Evolutionary conservation across 1,140 invertebrate species (phyloP), one percentile per base, ranked within the genome.

Genomic region (Drosophila biarmipes): DNA sequence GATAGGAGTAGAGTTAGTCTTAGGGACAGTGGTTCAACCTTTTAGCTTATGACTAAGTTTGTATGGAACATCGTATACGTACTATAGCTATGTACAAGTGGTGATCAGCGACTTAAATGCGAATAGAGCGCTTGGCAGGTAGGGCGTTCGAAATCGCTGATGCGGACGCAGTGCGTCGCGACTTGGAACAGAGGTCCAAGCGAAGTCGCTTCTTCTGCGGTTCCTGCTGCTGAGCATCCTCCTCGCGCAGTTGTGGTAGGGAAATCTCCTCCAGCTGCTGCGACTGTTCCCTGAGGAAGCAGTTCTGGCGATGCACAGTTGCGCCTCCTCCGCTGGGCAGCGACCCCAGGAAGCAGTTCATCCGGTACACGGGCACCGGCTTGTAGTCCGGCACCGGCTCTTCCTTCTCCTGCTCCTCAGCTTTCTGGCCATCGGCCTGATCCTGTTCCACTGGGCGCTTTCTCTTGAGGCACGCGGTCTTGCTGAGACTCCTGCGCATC

Each of bases 281-380:
- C 4, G 15, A 53, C 12, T 40, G 58, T 14, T 54, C 58, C 11
- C 46, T 59, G 5, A 77, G 11, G 14, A 78, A 67, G 34, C 63
- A 29, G 17, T 61, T 61, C n/a, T 89, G 78, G 21, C 64, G 81
- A 38, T 53, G 81, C 29, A 78, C 59, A 0, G 55, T 17, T 19
- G 46, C 45, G 11, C 34, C 71, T 27, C 48, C 21, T 17, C 14
- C n/a, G 35, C 24, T 49, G 15, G 90, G 90, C 15, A 87, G 24
- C 7, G 42, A 61, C 27, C 90, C 90, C 0, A 91, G 45, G 21
- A 91, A 91, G 42, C 90, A 91, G 38, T 91, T 91, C 45, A 91
- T 90, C 6, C 90, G 76, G 59, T 66, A 68, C 11, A 91, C 90
- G 4, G 90, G 74, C 27, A 81, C 85, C 3, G 80, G 84, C 24